Conservation (phyloP, 1,140 invertebrate genomes). For the Pogonomyrmex barbatus region DNA sequence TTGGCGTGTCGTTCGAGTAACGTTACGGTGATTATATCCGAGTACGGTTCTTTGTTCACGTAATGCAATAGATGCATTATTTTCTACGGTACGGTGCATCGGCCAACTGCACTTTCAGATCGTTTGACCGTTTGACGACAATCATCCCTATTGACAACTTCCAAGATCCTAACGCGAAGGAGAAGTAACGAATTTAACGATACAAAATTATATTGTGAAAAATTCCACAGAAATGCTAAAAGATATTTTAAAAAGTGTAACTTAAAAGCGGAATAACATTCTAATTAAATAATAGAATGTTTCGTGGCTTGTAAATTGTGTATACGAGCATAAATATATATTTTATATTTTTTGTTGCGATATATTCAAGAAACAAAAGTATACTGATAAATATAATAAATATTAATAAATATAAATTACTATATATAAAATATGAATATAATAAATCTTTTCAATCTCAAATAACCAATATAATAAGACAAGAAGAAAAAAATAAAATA, state of each 20-base stretch:
- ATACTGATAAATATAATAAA: neutral
- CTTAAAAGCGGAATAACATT: neutral
- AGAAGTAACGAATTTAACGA: neutral
- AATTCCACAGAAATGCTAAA: neutral
- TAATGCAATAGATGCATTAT: slow-evolving; percentile 42
- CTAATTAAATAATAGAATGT: neutral
- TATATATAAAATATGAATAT: neutral
- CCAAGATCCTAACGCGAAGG: neutral
- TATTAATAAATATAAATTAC: neutral
- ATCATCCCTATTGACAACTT: neutral
- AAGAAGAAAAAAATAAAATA: neutral
- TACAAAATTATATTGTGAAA: neutral
- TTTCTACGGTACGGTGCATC: slow-evolving; percentile 16
- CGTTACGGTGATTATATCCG: slow-evolving; percentile 31
- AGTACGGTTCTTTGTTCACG: slow-evolving; percentile 52
- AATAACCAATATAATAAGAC: neutral
- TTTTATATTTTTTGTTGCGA: neutral
- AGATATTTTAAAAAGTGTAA: neutral
- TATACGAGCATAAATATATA: neutral
- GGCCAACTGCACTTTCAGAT: slow-evolving; percentile 50
- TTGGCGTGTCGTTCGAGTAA: slow-evolving; percentile 47
- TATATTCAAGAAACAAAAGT: neutral
- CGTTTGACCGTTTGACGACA: slow-evolving; percentile 43
- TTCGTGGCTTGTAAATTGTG: neutral
- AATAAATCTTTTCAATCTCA: neutral